A percentile compares a stretch with the other conserved stretches of the same genome.
Conservation (phyloP, 2,888 invertebrate species). For the Athalia rosae region DNA sequence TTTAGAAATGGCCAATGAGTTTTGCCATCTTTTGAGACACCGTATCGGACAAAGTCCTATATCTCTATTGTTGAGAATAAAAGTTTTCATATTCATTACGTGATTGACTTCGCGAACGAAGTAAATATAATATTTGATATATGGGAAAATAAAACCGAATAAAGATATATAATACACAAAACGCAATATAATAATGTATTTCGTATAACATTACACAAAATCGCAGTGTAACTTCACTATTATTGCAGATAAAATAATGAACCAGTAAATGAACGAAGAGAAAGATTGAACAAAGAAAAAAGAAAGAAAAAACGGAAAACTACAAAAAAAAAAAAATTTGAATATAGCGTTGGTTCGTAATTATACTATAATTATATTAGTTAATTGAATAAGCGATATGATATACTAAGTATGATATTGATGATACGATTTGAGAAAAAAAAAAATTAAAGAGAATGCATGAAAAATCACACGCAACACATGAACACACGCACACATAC, state of each 20-base stretch:
- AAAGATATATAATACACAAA: neutral
- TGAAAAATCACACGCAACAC: too few relatives aligned
- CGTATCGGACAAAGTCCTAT: slow-evolving; percentile 32
- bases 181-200: too few relatives aligned
- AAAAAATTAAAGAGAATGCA: slow-evolving; percentile 50
- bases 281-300: slow-evolving; percentile 26
- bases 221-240: too few relatives aligned
- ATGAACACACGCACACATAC: too few relatives aligned
- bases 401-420: slow-evolving; percentile 70
- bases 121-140: slow-evolving; percentile 39
- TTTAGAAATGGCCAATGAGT: neutral
- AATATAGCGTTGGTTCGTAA: slow-evolving; percentile 71
- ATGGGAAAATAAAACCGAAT: slow-evolving; percentile 41
- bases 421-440: slow-evolving; percentile 60
- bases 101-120: neutral
- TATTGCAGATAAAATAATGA: neutral
- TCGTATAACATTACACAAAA: too few relatives aligned
- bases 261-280: neutral
- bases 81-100: neutral
- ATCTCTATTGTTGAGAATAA: slow-evolving; percentile 16
- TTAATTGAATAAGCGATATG: slow-evolving; percentile 65
- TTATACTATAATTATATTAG: slow-evolving; percentile 61
- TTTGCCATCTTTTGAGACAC: slow-evolving; percentile 44
- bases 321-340: slow-evolving; percentile 54
- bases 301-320: slow-evolving; percentile 52